These are phyloP conservation scores for Rhagophthalmus giganteus DNA, from an alignment of 2,888 invertebrate genomes.

Conservation along the genomic window DNA sequence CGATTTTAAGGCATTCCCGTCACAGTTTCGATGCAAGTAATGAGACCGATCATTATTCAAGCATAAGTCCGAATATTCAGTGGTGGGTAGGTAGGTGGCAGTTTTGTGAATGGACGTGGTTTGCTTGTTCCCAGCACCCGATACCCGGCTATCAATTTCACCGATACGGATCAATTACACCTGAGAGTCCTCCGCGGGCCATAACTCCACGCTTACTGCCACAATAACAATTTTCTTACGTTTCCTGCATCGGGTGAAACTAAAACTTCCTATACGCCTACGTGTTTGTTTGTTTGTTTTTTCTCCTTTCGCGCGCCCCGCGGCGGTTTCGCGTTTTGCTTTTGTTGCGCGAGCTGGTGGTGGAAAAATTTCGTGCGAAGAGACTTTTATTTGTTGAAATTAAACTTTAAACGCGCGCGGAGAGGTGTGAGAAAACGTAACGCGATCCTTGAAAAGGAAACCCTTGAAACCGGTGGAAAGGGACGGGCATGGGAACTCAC, in stretches of 20 bases:
- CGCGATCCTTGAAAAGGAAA: constrained; percentile 8
- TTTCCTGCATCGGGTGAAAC: too few species aligned
- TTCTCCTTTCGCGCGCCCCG: not conserved
- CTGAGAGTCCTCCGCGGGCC: constrained; percentile 41
- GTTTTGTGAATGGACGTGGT: constrained; percentile 40
- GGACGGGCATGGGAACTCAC: constrained; percentile 7
- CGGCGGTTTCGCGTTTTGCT: not conserved
- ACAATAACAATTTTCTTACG: constrained; percentile 13
- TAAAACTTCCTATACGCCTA: constrained; percentile 1
- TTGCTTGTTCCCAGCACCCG: constrained; percentile 41
- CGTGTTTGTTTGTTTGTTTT: not conserved
- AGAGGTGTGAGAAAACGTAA: constrained; percentile 8
- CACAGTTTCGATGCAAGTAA: too few species aligned
- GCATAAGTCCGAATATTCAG: constrained; percentile 23
- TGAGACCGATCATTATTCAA: constrained; percentile 13
- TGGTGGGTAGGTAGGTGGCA: too few species aligned
- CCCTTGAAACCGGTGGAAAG: constrained; percentile 18
- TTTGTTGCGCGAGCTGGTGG: not conserved
- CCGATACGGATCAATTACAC: constrained; percentile 40
- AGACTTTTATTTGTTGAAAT: not conserved
- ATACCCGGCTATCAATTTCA: constrained; percentile 39
- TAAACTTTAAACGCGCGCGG: constrained; percentile 1
- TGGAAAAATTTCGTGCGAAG: not conserved
- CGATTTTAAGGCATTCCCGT: too few species aligned
- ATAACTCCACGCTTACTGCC: constrained; percentile 38